Base-by-base conservation (phyloP, 2,113 vertebrate genomes). In the Climacteris rufus region DNA sequence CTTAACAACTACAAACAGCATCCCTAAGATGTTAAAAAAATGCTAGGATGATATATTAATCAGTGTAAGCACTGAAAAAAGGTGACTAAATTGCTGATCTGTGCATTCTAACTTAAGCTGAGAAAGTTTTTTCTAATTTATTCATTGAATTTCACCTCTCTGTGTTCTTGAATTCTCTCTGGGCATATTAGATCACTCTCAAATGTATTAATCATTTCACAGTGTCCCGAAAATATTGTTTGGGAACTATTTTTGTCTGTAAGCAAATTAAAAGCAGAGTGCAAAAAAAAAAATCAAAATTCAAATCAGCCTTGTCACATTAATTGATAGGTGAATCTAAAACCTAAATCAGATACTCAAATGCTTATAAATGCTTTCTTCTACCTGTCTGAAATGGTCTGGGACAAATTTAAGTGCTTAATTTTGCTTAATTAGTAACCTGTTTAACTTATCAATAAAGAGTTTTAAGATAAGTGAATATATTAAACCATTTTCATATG, bases 91-190 rank as follows among this genome's bases (percentile, higher is more conserved):
- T 69, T 87, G 82, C 89, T 94, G 86, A 91, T 91, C 71, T 66
- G 4, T 87, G 64, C 44, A 74, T 86, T 91, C 28, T 86, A 77
- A 87, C 40, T 74, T 72, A 69, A 81, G 35, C 21, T 37, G 57
- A 75, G 89, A 91, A 94, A 71, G 49, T 74, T 95, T 90, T 95
- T 90, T 80, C 56, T 96, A 91, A 97, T 96, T 94, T 97, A 93
- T 97, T 96, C 78, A 93, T 93, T 96, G 83, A 94, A 86, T 96
- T 95, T 94, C 60, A 63, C 47, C 64, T 92, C 45, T 59, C 49
- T 53, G 23, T 83, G 64, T 89, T 97, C 75, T 94, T 96, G 88
- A 96, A 93, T 89, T 81, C 86, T 92, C 71, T 81, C 35, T 0
- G 0, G 92, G 22, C n/a, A 92, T 87, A 95, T 96, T 72, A 92